Base-by-base conservation (phyloP, 2,888 invertebrate species). In the Phorcus lineatus region DNA sequence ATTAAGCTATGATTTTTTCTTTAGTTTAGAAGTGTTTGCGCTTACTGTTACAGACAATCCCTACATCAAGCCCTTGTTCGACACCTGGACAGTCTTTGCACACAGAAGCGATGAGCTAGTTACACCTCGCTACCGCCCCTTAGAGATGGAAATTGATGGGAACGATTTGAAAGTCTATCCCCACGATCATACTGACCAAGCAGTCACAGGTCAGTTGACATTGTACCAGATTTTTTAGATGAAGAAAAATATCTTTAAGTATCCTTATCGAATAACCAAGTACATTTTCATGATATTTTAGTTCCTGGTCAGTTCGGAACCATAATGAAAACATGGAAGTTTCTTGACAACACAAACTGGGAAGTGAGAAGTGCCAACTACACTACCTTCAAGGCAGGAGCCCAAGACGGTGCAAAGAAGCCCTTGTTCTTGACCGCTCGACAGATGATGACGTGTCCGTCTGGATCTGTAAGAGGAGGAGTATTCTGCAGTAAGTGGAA, bases 291-390 rank as follows among this genome's bases (percentile, higher is more conserved):
- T n/a, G 11, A 57, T 24, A 62, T 62, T 28, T 2, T 36, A 70
- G 70, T 70, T 70, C 70, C 70, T 19, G 70, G 40, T 36, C 70
- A 70, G 70, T 70, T 70, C 24, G 70, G 70, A 11, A 70, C 36
- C 19, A 70, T 70, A 16, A 28, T 70, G 70, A 70, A 13, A 11
- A 40, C 70, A 16, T 70, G 70, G 70, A 28, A 70, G 31, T 7
- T 4, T 6, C 70, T 70, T 17, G 70, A 70, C 36, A 24, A 70
- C 70, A 70, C 40, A 9, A 70, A 70, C 70, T 70, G 70, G 70
- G 70, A 70, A 11, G 70, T 70, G 16, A 70, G 70, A 13, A 2
- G 6, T 9, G 9, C 36, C 4, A 70, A 70, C 31, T 70, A 70
- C 17, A 40, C 70, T 4, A n/a, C n/a, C 17, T 70, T 70, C 70